These are phyloP conservation scores for Cybosia mesomella DNA, from an alignment of 2,888 invertebrate species.

Conservation along the genomic window DNA sequence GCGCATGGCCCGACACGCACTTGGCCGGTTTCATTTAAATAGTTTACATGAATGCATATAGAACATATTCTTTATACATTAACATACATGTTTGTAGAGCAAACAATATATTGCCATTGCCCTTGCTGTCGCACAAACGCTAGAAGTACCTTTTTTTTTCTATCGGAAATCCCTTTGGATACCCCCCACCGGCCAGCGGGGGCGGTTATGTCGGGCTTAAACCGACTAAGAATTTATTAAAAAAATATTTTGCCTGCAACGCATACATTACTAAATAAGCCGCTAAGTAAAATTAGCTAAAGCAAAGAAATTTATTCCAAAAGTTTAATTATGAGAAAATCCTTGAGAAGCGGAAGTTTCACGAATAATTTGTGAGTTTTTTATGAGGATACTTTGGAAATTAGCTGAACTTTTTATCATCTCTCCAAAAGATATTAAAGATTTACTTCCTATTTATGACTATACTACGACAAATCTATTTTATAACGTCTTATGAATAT, in stretches of 20 bases:
- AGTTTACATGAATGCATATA: no score
- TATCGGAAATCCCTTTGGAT: no score
- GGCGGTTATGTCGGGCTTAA: no score
- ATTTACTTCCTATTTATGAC: background rate
- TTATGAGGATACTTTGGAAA: slow-evolving; percentile 1
- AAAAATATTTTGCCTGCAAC: background rate
- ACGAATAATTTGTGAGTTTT: background rate
- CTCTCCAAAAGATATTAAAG: slow-evolving; percentile 1
- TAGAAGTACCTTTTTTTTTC: background rate
- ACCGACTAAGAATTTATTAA: background rate
- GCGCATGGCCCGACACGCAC: no score
- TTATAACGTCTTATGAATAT: background rate
- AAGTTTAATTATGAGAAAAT: slow-evolving; percentile 10
- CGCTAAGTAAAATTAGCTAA: background rate
- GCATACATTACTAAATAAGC: background rate
- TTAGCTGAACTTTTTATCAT: slow-evolving; percentile 1
- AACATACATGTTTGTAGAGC: background rate
- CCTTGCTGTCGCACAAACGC: slow-evolving; percentile 1
- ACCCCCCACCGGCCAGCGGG: no score
- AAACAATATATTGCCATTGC: no score
- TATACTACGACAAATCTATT: background rate
- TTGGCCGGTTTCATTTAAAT: no score
- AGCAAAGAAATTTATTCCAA: slow-evolving; percentile 4
- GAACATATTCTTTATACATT: no score
- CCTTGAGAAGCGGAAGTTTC: background rate